Percentiles rank a stretch among this genome's conserved stretches.
Evolutionary conservation across 2,113 vertebrate genomes (phyloP).

Genomic region (Apodemus speciosus): DNA sequence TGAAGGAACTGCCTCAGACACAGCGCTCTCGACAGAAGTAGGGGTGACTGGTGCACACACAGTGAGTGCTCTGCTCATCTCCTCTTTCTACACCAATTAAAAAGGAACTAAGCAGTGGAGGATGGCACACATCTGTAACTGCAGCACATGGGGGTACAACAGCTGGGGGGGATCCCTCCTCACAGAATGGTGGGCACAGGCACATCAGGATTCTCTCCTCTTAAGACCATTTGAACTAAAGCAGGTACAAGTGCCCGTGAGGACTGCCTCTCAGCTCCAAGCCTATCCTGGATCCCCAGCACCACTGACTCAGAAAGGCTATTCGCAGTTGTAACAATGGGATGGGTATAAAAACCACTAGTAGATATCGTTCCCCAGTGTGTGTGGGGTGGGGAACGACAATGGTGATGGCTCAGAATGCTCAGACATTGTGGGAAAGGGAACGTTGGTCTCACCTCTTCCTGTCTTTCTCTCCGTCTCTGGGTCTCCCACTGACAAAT

Average conservation of each 20-base stretch:
- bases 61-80: neutral
- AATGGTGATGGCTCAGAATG: neutral
- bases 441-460: too few species aligned
- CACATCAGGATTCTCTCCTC: neutral
- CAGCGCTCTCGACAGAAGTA: neutral
- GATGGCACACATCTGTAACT: neutral
- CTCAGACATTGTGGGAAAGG: neutral
- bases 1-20: neutral
- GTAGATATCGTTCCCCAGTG: neutral
- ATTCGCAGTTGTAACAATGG: neutral
- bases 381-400: neutral
- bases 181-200: neutral
- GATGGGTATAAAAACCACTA: neutral
- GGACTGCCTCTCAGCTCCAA: neutral
- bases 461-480: too few species aligned
- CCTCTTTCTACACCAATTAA: neutral
- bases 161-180: neutral
- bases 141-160: neutral
- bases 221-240: neutral
- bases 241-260: neutral
- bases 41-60: neutral
- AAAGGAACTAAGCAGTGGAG: neutral
- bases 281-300: neutral
- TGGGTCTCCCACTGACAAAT: too few species aligned
- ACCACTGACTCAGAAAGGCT: neutral